Conservation (phyloP, 92 coral and sea anemone genomes). For the Bergia sp. region DNA sequence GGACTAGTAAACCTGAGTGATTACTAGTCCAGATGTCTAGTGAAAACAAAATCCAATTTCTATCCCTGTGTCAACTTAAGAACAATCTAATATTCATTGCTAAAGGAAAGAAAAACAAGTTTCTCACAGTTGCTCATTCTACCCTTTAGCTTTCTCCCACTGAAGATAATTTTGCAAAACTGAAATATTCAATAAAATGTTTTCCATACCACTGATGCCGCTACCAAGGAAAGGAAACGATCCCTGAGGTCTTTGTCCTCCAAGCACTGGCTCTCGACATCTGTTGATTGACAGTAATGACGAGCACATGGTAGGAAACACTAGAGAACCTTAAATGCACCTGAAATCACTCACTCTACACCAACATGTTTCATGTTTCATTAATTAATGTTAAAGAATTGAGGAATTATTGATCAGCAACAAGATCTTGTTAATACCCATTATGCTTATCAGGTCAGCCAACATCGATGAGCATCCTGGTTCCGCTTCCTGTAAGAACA, state of each 20-base stretch:
- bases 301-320: constrained; percentile 74
- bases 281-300: constrained; percentile 91
- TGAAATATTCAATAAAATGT: background rate
- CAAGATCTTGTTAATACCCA: constrained; percentile 94
- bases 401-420: constrained; percentile 66
- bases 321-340: constrained; percentile 68
- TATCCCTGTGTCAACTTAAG: too few species aligned
- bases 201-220: constrained; percentile 82
- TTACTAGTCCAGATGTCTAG: too few species aligned
- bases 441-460: constrained; percentile 95
- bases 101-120: too few species aligned
- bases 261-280: constrained; percentile 92
- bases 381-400: constrained; percentile 59
- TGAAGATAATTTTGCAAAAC: too few species aligned
- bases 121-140: too few species aligned
- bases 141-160: too few species aligned
- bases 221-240: constrained; percentile 84
- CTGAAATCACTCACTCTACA: constrained; percentile 47
- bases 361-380: constrained; percentile 52
- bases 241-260: constrained; percentile 92
- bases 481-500: constrained; percentile 66
- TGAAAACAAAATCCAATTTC: too few species aligned
- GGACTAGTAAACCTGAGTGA: too few species aligned
- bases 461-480: constrained; percentile 74
- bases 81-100: too few species aligned